A percentile compares a stretch with the other conserved stretches of the same genome.
These are phyloP conservation scores for Drosophila silvestris DNA, from an alignment of 2,888 invertebrate genomes.

Conservation along the genomic window DNA sequence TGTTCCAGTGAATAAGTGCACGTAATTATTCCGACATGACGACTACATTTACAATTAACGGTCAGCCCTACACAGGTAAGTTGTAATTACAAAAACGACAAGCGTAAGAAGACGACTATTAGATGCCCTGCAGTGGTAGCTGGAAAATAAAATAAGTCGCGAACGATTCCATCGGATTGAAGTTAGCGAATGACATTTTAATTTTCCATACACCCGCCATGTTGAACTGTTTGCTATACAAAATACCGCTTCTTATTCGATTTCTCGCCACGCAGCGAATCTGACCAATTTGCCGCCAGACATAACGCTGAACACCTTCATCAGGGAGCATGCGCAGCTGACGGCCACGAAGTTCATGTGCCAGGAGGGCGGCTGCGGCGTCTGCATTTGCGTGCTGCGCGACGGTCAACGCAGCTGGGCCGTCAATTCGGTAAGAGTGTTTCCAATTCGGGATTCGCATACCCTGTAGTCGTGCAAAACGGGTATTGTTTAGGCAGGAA, in stretches of 20 bases:
- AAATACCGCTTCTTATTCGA: not conserved
- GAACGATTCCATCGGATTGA: not conserved
- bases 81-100: not conserved
- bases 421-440: constrained; percentile 87
- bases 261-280: constrained; percentile 57
- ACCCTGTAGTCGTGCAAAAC: not conserved
- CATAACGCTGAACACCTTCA: constrained; percentile 88
- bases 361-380: constrained; percentile 89
- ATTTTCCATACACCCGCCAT: not conserved
- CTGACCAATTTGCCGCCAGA: constrained; percentile 82
- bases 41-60: constrained; percentile 76
- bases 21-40: constrained; percentile 53
- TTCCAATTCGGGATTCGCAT: not conserved
- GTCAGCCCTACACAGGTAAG: constrained; percentile 71
- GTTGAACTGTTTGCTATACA: not conserved
- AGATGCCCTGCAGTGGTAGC: not conserved
- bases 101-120: not conserved
- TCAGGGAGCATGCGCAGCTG: constrained; percentile 87
- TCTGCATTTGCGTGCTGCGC: constrained; percentile 86
- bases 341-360: constrained; percentile 90
- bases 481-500: not conserved
- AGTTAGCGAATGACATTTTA: not conserved
- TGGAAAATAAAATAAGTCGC: not conserved
- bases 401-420: constrained; percentile 86
- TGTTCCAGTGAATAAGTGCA: constrained; percentile 9